A percentile compares a stretch with the other conserved stretches of the same genome.
These are phyloP conservation scores for Strix aluco DNA, from an alignment of 2,113 vertebrate genomes.

Conservation along the genomic window DNA sequence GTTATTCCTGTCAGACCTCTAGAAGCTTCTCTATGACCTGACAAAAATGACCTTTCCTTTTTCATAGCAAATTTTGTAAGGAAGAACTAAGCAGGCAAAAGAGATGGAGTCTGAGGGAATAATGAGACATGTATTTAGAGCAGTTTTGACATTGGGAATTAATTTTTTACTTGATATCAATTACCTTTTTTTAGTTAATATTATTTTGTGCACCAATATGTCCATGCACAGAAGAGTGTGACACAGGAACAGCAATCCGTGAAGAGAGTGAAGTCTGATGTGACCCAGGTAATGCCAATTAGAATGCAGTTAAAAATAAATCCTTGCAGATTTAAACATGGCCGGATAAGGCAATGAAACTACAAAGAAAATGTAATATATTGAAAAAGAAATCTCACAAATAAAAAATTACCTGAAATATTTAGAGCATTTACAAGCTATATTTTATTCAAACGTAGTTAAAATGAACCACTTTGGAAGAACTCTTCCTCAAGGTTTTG, in stretches of 20 bases:
- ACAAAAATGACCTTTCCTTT: conserved; percentile 4
- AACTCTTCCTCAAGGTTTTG: not conserved
- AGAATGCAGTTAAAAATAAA: not conserved
- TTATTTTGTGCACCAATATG: not conserved
- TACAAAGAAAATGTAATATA: not conserved
- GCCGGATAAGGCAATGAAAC: not conserved
- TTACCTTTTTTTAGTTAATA: not conserved
- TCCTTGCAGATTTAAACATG: not conserved
- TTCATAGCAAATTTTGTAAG: not conserved
- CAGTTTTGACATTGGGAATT: not conserved
- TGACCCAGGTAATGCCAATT: not conserved
- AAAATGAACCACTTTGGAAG: not conserved
- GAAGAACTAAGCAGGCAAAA: not conserved
- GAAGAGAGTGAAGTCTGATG: not conserved
- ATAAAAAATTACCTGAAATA: not conserved
- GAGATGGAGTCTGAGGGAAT: not conserved
- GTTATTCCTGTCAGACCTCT: not conserved
- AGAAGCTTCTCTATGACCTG: not conserved
- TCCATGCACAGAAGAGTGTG: not conserved
- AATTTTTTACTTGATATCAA: not conserved
- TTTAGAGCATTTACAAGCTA: not conserved
- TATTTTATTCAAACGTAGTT: not conserved
- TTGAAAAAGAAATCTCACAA: not conserved
- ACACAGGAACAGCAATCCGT: not conserved
- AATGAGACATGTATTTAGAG: not conserved